These are phyloP conservation scores for Homarus americanus DNA, from an alignment of 1,140 invertebrate genomes.

Conservation along the genomic window DNA sequence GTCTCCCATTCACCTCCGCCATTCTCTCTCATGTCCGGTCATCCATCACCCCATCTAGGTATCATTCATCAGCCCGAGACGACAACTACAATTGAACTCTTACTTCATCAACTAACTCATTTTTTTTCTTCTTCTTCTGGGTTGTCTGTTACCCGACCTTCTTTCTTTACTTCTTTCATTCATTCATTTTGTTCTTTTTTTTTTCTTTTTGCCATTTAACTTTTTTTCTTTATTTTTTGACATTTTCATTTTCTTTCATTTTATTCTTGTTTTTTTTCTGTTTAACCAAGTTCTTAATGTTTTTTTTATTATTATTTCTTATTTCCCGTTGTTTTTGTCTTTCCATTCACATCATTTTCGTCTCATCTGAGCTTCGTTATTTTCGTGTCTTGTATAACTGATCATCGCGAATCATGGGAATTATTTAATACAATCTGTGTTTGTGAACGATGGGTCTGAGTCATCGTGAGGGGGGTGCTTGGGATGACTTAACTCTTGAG, in stretches of 20 bases:
- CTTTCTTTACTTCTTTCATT: background rate
- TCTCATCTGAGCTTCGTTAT: too few relatives aligned
- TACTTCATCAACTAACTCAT: slow-evolving; percentile 33
- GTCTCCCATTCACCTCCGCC: too few relatives aligned
- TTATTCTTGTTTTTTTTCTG: too few relatives aligned
- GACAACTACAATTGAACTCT: slow-evolving; percentile 44
- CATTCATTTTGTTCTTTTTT: background rate
- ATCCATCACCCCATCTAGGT: slow-evolving; percentile 35
- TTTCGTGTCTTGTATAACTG: too few relatives aligned
- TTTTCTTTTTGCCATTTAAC: background rate
- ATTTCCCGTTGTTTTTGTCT: too few relatives aligned
- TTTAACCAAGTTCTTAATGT: background rate
- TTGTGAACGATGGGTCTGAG: too few relatives aligned
- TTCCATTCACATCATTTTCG: too few relatives aligned
- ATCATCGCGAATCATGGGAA: too few relatives aligned
- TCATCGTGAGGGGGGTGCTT: too few relatives aligned
- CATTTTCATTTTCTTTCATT: background rate
- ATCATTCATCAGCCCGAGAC: slow-evolving; percentile 49
- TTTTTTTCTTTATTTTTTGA: background rate
- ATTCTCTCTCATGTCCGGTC: background rate
- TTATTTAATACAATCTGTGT: too few relatives aligned
- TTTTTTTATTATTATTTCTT: too few relatives aligned
- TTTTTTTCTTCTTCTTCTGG: background rate
- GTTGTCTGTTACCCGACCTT: background rate
- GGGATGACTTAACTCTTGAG: too few relatives aligned